Percentiles rank a stretch among this genome's conserved stretches.
phyloP scores from a whole-genome alignment of 2,113 vertebrate species.

The Phrynocephalus versicolor region DNA sequence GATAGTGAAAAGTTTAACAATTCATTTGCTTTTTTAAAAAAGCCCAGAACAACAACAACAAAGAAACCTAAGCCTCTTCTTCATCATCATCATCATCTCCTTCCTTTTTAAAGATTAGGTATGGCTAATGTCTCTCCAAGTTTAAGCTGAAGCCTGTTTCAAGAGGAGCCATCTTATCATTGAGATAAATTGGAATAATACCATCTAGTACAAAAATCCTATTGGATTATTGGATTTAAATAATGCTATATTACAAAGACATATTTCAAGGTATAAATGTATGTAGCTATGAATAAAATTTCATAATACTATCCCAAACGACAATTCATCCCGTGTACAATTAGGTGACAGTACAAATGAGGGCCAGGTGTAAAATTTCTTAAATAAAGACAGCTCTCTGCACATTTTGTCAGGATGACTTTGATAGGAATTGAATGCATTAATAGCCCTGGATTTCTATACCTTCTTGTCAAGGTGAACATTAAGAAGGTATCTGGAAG shows the following conservation, averaged over 20 bases:
- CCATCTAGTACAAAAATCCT: not conserved
- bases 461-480: not conserved
- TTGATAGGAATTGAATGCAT: not conserved
- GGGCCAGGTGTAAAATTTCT: not conserved
- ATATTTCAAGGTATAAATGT: not conserved
- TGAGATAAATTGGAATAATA: not conserved
- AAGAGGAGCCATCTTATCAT: too few relatives aligned
- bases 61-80: too few relatives aligned
- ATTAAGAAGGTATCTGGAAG: too few relatives aligned
- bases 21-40: too few relatives aligned
- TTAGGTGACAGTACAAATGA: not conserved
- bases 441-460: not conserved
- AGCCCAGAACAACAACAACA: too few relatives aligned
- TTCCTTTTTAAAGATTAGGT: too few relatives aligned
- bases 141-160: too few relatives aligned
- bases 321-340: too few relatives aligned
- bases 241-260: not conserved
- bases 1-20: too few relatives aligned
- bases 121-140: too few relatives aligned
- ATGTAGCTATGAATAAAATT: not conserved
- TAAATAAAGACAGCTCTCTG: not conserved
- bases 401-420: not conserved
- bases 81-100: too few relatives aligned
- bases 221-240: too few relatives aligned
- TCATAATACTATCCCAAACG: not conserved